Conservation (phyloP, 1,140 invertebrate genomes). For the Episyrphus balteatus region DNA sequence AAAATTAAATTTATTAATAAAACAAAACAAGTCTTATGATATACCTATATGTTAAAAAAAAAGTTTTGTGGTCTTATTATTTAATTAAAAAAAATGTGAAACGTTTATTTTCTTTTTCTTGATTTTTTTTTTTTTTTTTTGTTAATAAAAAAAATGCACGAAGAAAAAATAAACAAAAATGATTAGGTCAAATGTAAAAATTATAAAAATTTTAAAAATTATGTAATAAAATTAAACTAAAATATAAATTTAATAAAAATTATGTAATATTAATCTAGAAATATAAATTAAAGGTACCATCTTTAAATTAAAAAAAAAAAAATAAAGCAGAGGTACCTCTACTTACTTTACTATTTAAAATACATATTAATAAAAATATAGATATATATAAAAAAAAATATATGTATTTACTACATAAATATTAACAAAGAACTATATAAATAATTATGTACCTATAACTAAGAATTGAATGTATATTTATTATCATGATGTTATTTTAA, state of each 20-base stretch:
- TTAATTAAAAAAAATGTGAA: too few species aligned
- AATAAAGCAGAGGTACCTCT: neutral
- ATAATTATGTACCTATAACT: too few species aligned
- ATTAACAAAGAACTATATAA: too few species aligned
- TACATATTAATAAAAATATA: neutral
- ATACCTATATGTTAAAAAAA: too few species aligned
- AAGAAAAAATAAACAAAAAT: conserved; percentile 7
- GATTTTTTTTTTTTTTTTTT: too few species aligned
- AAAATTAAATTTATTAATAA: too few species aligned
- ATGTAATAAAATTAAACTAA: neutral
- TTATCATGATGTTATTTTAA: too few species aligned
- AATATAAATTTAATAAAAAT: conserved; percentile 4
- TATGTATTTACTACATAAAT: too few species aligned
- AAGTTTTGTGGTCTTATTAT: too few species aligned
- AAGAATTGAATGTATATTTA: too few species aligned
- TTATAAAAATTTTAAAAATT: conserved; percentile 4
- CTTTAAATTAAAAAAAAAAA: conserved; percentile 1
- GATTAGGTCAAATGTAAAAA: conserved; percentile 12
- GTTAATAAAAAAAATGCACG: neutral
- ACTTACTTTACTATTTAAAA: neutral
- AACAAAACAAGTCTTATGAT: too few species aligned
- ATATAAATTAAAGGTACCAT: conserved; percentile 3
- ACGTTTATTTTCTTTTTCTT: too few species aligned
- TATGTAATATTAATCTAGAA: conserved; percentile 14
- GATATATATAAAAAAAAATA: neutral